phyloP scores from a whole-genome alignment of 2,888 invertebrate species.

The Caenorhabditis japonica region DNA sequence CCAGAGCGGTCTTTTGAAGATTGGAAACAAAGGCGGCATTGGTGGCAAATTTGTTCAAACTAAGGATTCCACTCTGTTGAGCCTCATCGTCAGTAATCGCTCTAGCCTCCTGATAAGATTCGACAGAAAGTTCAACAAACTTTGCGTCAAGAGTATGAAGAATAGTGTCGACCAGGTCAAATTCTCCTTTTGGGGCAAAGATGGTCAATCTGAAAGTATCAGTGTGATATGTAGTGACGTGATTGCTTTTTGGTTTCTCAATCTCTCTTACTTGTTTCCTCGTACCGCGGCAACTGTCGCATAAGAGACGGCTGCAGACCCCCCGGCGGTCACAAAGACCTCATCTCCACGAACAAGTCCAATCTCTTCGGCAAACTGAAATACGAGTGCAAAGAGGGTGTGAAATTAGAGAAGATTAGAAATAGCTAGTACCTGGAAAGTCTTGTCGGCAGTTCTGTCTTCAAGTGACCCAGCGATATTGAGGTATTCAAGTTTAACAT shows the following conservation, averaged over 20 bases:
- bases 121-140: conserved; percentile 15
- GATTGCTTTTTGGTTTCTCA: conserved; percentile 29
- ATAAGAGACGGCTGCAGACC: conserved; percentile 87
- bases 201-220: conserved; percentile 91
- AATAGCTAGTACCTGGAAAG: conserved; percentile 38
- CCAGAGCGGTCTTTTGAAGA: conserved; percentile 41
- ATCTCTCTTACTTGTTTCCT: conserved; percentile 89
- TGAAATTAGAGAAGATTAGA: not conserved
- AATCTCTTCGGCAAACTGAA: conserved; percentile 85
- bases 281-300: conserved; percentile 93
- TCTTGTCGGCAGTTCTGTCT: conserved; percentile 86
- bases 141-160: conserved; percentile 88
- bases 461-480: conserved; percentile 97
- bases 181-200: conserved; percentile 98
- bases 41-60: conserved; percentile 36
- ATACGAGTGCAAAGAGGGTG: not conserved
- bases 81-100: conserved; percentile 82
- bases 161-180: conserved; percentile 82
- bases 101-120: conserved; percentile 35
- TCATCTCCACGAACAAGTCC: conserved; percentile 88
- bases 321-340: conserved; percentile 95
- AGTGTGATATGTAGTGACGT: not conserved
- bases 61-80: conserved; percentile 26
- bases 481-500: conserved; percentile 95
- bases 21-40: conserved; percentile 45